Base-by-base conservation (phyloP, 2,113 vertebrate species). In the Coptodon bakossiorum region DNA sequence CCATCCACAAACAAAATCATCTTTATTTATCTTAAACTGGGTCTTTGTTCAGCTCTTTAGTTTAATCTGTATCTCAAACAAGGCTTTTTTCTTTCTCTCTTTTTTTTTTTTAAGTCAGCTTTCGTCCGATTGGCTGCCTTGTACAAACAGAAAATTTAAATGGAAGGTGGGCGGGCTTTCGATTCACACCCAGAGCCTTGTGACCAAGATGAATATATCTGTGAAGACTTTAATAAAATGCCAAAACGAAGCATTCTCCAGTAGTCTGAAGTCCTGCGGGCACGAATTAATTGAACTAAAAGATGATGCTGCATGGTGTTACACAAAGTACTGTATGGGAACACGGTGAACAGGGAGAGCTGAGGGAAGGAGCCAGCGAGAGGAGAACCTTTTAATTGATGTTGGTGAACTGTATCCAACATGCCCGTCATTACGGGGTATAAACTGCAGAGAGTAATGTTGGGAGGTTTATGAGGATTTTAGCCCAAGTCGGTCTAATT, bases 381-480 rank as follows among this genome's bases (percentile, higher is more conserved):
- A 29, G 40, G 14, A 48, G 68, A 45, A 48, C 13, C 5, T 45
- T 73, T 43, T 2, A 16, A 43, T 71, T 9, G 36, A 71, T 71
- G n/a, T 9, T 66, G 17, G 61, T 45, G 38, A 73, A 73, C 38
- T 16, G 2, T 73, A 45, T 73, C 66, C 66, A 73, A 45, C 13
- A 16, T 71, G 40, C 2, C 68, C 9, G 4, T 48, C 24, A 48
- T 45, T 48, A 27, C 0, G 0, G 40, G 0, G 40, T 29, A 48
- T 48, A 48, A 48, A 76, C 22, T 29, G 71, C 43, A 5, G 71
- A 45, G 12, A 29, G 13, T 29, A 76, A 50, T 50, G 71, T 31
- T 7, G 71, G 24, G 24, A 50, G 9, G 43, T 78, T 78, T 31
- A 29, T 50, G 71, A 78, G 6, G 16, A 50, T 31, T 50, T 78